These are phyloP conservation scores for Herpetotheres cachinnans DNA, from an alignment of 2,113 vertebrate genomes.

Conservation along the genomic window DNA sequence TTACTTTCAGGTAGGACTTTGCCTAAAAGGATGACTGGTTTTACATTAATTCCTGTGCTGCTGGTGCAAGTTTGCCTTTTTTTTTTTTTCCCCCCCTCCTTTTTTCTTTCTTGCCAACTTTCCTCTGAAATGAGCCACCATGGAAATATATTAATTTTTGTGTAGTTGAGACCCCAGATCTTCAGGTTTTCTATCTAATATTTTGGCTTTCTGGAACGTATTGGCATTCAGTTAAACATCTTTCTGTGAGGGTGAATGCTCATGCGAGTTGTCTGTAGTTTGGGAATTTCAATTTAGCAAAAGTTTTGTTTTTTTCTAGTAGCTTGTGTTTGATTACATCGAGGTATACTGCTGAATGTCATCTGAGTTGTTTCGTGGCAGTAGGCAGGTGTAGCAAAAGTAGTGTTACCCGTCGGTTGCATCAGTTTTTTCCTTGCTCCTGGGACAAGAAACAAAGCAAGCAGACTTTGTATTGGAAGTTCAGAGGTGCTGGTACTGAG, in stretches of 20 bases:
- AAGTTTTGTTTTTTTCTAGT: neutral
- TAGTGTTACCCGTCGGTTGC: neutral
- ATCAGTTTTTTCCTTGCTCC: slow-evolving; percentile 2
- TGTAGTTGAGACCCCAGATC: neutral
- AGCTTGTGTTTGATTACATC: neutral
- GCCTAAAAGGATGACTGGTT: neutral
- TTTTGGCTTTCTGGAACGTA: neutral
- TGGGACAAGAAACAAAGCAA: neutral
- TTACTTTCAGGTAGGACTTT: neutral
- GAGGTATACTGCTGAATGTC: neutral
- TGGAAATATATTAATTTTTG: neutral
- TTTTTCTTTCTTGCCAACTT: neutral
- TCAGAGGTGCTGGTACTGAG: neutral
- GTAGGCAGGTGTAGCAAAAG: neutral
- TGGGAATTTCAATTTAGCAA: neutral
- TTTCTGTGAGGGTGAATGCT: neutral
- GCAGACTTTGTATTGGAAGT: neutral
- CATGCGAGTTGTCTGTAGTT: neutral
- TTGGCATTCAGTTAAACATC: neutral
- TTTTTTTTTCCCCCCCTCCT: neutral
- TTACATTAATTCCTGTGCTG: neutral
- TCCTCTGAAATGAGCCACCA: neutral
- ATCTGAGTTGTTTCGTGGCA: neutral
- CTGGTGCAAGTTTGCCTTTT: neutral
- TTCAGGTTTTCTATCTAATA: neutral